phyloP scores from a whole-genome alignment of 2,888 invertebrate genomes.

The Dinocampus coccinellae region DNA sequence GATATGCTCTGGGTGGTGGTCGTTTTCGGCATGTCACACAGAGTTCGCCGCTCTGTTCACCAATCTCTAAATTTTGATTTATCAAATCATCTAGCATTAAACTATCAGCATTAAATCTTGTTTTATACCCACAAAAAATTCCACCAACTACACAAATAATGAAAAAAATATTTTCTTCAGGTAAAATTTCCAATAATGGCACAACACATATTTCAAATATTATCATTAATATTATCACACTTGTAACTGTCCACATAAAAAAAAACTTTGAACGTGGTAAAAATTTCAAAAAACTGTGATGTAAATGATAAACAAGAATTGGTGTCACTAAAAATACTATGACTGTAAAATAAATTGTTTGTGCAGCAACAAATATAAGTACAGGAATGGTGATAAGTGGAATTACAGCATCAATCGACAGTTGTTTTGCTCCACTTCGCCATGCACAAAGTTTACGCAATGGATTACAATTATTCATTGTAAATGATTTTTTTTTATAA shows the following conservation, averaged over 20 bases:
- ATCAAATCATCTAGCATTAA: conserved; percentile 47
- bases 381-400: conserved; percentile 63
- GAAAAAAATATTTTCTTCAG: conserved; percentile 75
- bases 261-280: conserved; percentile 79
- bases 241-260: conserved; percentile 80
- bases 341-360: conserved; percentile 60
- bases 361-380: conserved; percentile 62
- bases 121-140: conserved; percentile 68
- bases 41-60: conserved; percentile 64
- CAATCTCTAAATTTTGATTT: conserved; percentile 58
- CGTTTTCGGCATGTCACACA: conserved; percentile 76
- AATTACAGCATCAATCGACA: conserved; percentile 65
- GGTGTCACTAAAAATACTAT: conserved; percentile 61
- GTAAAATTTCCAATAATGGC: conserved; percentile 78
- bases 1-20: conserved; percentile 79
- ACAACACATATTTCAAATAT: conserved; percentile 81
- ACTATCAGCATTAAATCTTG: conserved; percentile 58
- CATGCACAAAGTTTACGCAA: conserved; percentile 56
- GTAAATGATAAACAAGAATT: conserved; percentile 62
- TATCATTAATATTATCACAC: conserved; percentile 76
- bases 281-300: conserved; percentile 64
- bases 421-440: conserved; percentile 63
- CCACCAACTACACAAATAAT: conserved; percentile 71
- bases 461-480: conserved; percentile 58
- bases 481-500: conserved; percentile 11